phyloP scores from a whole-genome alignment of 64 coral and sea anemone species.

The Catalaphyllia jardinei region DNA sequence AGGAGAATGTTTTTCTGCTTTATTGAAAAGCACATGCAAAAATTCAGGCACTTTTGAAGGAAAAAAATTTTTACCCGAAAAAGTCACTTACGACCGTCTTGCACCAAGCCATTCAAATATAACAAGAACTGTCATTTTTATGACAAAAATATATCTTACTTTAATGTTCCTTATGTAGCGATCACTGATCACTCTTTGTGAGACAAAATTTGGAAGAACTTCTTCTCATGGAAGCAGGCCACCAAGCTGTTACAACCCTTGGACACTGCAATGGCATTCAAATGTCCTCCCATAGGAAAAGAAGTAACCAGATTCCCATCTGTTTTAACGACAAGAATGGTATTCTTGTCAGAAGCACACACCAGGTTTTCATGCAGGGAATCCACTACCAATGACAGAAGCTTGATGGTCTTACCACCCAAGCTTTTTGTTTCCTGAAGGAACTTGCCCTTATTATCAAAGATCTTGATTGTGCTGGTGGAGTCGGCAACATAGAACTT shows the following conservation, averaged over 20 bases:
- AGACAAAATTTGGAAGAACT: constrained; percentile 29
- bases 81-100: too few species aligned
- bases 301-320: background rate
- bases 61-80: too few species aligned
- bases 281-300: background rate
- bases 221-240: constrained; percentile 25
- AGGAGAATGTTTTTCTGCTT: too few species aligned
- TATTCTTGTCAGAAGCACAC: constrained; percentile 8
- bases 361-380: background rate
- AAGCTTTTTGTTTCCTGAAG: background rate
- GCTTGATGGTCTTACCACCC: background rate
- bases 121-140: too few species aligned
- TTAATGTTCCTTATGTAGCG: background rate
- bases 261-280: constrained; percentile 29
- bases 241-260: constrained; percentile 32
- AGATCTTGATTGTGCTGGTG: constrained; percentile 19
- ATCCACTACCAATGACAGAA: background rate
- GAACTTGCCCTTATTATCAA: constrained; percentile 19
- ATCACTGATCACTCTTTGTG: background rate
- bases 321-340: background rate
- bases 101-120: too few species aligned
- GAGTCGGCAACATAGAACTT: constrained; percentile 1
- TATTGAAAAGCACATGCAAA: too few species aligned
- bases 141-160: background rate
- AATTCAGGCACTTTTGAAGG: too few species aligned